Evolutionary conservation across 2,797 vertebrate species (phyloP), one percentile per base, ranked within the genome.

Genomic region (Schizopygopsis malacanthus): DNA sequence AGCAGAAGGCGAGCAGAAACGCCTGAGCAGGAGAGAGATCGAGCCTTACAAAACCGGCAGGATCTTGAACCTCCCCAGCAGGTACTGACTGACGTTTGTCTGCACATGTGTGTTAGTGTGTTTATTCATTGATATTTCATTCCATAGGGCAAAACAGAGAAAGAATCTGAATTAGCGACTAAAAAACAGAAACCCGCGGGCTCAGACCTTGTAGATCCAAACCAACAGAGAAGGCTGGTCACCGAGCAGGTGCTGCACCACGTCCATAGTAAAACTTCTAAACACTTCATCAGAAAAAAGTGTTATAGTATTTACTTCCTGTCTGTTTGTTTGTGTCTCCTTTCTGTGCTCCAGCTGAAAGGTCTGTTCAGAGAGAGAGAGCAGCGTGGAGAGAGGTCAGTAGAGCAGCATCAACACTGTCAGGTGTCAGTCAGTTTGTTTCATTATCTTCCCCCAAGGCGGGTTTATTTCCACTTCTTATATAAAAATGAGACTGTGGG

Each of bases 321-420:
- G 6, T 8, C 2, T 47, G 8, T 13, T 50, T 71, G 13, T 28
- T 83, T 82, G 4, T 20, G 8, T 71, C 16, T 77, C 15, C 43
- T 28, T 8, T 69, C 41, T 87, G 39, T 84, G 63, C 22, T 47
- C 20, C 79, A 96, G 95, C 92, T 97, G 70, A 96, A 96, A 90
- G 93, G 79, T 69, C 91, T 96, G 85, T 96, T 96, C 90, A 95
- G 91, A 70, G 94, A 95, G 88, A 92, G 90, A 73, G 93, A 94
- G 88, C 85, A 91, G 84, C 73, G 54, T 54, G 86, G 70, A 47
- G 83, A 86, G 85, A 87, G 39, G 86, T 88, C 16, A 65, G 84
- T 85, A 6, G 2, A 37, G n/a, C 54, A 47, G 13, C 22, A 63
- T 52, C 9, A 39, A 65, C 37, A 56, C 45, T 72, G 69, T 47